Evolutionary conservation across 2,113 vertebrate species (phyloP).

Genomic region (Myotis lucifugus): DNA sequence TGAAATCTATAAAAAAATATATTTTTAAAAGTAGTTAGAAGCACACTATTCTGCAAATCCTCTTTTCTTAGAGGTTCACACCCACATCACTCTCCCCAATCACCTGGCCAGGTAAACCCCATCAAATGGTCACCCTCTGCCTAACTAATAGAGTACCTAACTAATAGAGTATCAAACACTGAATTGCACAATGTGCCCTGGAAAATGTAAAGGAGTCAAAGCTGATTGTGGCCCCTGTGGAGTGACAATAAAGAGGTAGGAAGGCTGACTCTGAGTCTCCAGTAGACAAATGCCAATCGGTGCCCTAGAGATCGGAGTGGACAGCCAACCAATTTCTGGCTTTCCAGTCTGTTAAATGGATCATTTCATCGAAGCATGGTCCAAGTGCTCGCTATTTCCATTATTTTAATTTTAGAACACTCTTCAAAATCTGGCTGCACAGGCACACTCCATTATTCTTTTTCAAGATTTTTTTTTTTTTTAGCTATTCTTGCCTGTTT

Average conservation of each 20-base stretch:
- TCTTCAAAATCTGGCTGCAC: not conserved
- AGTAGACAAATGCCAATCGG: not conserved
- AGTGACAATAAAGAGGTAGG: not conserved
- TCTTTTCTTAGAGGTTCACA: not conserved
- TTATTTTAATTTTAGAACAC: conserved; percentile 32
- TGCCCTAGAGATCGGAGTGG: not conserved
- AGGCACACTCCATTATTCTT: not conserved
- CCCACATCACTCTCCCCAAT: not conserved
- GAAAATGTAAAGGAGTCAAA: not conserved
- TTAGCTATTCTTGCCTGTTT: not conserved
- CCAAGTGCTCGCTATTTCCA: not conserved
- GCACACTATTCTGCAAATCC: not conserved
- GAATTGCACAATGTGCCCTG: not conserved
- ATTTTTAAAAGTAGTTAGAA: not conserved
- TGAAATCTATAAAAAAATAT: not conserved
- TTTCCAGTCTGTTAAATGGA: not conserved
- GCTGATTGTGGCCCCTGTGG: no score
- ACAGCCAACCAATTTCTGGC: not conserved
- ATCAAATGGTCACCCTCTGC: not conserved
- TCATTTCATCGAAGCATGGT: not conserved
- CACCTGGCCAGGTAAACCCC: not conserved
- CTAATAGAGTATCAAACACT: not conserved
- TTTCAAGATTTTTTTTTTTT: not conserved
- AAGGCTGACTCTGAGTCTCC: not conserved
- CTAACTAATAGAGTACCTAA: not conserved